These are phyloP conservation scores for Chrysomallon squamiferum DNA, from an alignment of 1,140 invertebrate genomes.

Conservation along the genomic window DNA sequence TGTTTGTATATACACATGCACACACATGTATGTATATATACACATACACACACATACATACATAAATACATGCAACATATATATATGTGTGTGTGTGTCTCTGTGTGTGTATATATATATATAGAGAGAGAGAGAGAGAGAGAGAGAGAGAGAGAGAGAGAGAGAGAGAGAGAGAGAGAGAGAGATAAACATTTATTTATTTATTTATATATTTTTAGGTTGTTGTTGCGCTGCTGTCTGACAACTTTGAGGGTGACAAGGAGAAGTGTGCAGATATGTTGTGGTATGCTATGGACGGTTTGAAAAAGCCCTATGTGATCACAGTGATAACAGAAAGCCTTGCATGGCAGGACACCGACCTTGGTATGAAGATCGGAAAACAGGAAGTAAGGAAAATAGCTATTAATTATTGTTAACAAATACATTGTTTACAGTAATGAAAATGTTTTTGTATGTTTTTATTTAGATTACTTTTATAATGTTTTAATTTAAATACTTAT, in stretches of 20 bases:
- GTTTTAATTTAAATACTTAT: no score
- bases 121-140: no score
- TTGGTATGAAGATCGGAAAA: constrained; percentile 50
- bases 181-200: no score
- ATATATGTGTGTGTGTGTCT: no score
- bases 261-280: constrained; percentile 44
- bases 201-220: constrained; percentile 25
- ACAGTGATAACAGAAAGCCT: constrained; percentile 40
- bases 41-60: constrained; percentile 2
- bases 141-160: no score
- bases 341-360: constrained; percentile 49
- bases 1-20: neutral
- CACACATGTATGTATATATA: neutral
- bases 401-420: neutral
- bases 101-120: no score
- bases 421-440: neutral
- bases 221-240: constrained; percentile 49
- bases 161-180: no score
- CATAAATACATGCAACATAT: neutral
- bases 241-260: constrained; percentile 54
- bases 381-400: constrained; percentile 45
- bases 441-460: neutral
- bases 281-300: constrained; percentile 45
- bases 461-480: neutral
- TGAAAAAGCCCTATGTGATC: constrained; percentile 48